These are phyloP conservation scores for Orthosia cruda DNA, from an alignment of 2,888 invertebrate species.

Conservation along the genomic window DNA sequence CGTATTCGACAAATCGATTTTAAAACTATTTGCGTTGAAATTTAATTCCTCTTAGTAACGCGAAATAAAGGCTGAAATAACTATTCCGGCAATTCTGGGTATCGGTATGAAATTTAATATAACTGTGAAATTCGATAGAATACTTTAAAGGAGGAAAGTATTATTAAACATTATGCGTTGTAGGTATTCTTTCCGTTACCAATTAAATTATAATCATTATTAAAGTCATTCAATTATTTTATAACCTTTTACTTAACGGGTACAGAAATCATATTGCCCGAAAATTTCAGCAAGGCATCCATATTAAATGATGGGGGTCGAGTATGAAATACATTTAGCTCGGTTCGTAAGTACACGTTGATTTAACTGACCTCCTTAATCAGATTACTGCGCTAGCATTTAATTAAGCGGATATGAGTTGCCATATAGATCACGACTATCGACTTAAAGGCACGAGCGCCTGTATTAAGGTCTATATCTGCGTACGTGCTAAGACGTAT, in stretches of 20 bases:
- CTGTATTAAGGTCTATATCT: conserved; percentile 26
- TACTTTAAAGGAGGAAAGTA: conserved; percentile 1
- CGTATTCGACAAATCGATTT: conserved; percentile 5
- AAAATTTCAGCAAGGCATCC: conserved; percentile 27
- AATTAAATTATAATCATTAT: background rate
- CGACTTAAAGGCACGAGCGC: conserved; percentile 47
- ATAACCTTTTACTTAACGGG: background rate
- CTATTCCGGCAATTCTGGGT: conserved; percentile 23
- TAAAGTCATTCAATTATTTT: conserved; percentile 4
- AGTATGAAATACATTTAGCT: conserved; percentile 57
- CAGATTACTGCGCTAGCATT: conserved; percentile 71
- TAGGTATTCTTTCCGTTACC: background rate
- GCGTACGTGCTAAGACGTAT: conserved; percentile 11
- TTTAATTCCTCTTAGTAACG: conserved; percentile 21
- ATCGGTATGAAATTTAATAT: conserved; percentile 10
- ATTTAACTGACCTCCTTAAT: conserved; percentile 75
- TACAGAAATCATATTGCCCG: background rate
- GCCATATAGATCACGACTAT: conserved; percentile 68
- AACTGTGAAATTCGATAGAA: conserved; percentile 9
- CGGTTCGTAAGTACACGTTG: conserved; percentile 48
- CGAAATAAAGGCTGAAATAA: conserved; percentile 7
- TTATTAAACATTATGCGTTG: conserved; percentile 23
- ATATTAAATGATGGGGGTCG: conserved; percentile 38
- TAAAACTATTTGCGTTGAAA: conserved; percentile 17
- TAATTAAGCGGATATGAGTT: conserved; percentile 79